A percentile compares a stretch with the other conserved stretches of the same genome.
phyloP scores from a whole-genome alignment of 2,113 vertebrate genomes.

The Tonatia bakeri region DNA sequence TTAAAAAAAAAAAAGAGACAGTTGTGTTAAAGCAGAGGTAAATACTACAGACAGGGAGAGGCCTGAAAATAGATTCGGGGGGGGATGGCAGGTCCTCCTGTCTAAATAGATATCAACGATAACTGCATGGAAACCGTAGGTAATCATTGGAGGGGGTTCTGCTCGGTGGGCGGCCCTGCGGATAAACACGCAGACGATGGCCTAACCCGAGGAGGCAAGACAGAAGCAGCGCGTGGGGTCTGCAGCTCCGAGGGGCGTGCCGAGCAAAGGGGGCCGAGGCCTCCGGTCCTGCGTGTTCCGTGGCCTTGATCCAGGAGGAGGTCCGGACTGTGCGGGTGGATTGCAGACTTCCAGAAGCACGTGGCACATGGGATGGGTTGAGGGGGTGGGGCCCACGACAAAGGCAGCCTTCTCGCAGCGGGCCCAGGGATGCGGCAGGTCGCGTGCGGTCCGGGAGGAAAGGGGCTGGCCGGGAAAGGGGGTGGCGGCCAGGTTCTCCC shows the following conservation, averaged over 20 bases:
- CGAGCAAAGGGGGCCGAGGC: neutral
- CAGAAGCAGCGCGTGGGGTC: neutral
- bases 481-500: rapidly evolving
- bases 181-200: neutral
- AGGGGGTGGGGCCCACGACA: neutral
- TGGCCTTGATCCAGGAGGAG: neutral
- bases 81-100: slow-evolving; percentile 39
- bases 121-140: slow-evolving; percentile 49
- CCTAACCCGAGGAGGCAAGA: neutral
- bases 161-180: neutral
- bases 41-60: slow-evolving; percentile 55
- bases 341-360: neutral
- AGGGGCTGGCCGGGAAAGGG: neutral
- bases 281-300: neutral
- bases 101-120: slow-evolving; percentile 55
- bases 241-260: neutral
- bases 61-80: slow-evolving; percentile 43
- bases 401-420: neutral
- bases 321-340: neutral
- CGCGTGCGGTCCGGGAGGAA: rapidly evolving
- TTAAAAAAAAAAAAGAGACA: neutral
- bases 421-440: neutral
- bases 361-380: neutral
- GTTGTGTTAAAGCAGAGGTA: slow-evolving; percentile 69
- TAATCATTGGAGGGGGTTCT: slow-evolving; percentile 14